phyloP scores from a whole-genome alignment of 2,888 invertebrate genomes.

The Lapara coniferarum region DNA sequence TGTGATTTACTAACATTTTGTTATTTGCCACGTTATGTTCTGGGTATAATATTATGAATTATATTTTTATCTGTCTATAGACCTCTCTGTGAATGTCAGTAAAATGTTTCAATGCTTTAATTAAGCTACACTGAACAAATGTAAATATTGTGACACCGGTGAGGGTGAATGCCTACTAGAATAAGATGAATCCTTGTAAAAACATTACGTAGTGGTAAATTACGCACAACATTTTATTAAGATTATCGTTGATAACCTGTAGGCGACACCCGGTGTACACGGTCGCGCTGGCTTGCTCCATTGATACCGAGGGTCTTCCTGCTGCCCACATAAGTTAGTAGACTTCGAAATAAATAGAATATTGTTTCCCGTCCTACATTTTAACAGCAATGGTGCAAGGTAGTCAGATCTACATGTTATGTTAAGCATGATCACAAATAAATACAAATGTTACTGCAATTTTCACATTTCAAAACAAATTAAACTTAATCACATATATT shows the following conservation, averaged over 20 bases:
- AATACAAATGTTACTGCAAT: constrained; percentile 24
- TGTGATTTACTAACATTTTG: constrained; percentile 76
- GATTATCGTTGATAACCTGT: not conserved
- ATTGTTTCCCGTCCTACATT: not conserved
- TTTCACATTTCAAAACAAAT: constrained; percentile 70
- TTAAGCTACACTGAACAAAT: constrained; percentile 7
- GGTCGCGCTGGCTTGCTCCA: constrained; percentile 11
- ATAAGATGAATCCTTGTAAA: not conserved
- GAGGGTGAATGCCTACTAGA: constrained; percentile 20
- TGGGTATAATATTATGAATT: constrained; percentile 6
- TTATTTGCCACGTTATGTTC: constrained; percentile 49
- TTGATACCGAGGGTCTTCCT: not conserved
- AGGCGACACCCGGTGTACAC: constrained; percentile 15
- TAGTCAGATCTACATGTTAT: not conserved
- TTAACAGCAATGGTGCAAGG: not conserved
- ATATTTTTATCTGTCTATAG: constrained; percentile 19
- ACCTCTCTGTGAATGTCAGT: not conserved
- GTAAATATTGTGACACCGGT: constrained; percentile 18
- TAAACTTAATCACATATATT: constrained; percentile 73
- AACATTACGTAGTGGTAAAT: not conserved
- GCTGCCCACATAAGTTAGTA: not conserved
- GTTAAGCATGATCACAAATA: constrained; percentile 10
- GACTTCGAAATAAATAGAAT: not conserved
- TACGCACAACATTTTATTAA: constrained; percentile 15
- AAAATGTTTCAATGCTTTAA: not conserved